phyloP scores from a whole-genome alignment of 1,140 invertebrate species.

The Lasaia peninsularis region DNA sequence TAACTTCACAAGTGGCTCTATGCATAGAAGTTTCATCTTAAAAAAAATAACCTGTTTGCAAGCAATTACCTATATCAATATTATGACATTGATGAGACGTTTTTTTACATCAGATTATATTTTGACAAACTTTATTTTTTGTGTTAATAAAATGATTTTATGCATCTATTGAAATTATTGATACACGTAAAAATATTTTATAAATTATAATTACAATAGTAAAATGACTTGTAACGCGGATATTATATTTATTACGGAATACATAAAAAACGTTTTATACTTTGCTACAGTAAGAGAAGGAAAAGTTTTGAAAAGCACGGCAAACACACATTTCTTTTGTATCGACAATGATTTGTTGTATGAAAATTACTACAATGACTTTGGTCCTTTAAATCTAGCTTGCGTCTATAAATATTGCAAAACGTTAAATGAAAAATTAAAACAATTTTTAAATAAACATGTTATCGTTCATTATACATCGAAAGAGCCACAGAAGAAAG shows the following conservation, averaged over 20 bases:
- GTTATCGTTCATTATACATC: constrained; percentile 85
- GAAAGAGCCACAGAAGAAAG: constrained; percentile 83
- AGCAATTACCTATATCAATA: too few relatives aligned
- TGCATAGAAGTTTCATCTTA: too few relatives aligned
- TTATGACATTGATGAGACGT: constrained; percentile 16
- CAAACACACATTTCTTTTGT: constrained; percentile 92
- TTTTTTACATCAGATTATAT: not conserved
- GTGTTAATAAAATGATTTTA: not conserved
- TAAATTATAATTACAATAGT: not conserved
- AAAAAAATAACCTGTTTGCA: too few relatives aligned
- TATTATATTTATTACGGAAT: constrained; percentile 63
- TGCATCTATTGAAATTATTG: not conserved
- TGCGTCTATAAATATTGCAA: constrained; percentile 96
- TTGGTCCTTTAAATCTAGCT: constrained; percentile 96
- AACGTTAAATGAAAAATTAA: constrained; percentile 85
- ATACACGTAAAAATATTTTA: not conserved
- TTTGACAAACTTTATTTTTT: constrained; percentile 2
- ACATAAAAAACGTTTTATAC: constrained; percentile 67
- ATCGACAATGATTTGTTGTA: constrained; percentile 95
- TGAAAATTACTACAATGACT: constrained; percentile 98
- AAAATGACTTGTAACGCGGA: constrained; percentile 52
- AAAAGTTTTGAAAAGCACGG: constrained; percentile 83
- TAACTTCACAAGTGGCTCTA: too few relatives aligned
- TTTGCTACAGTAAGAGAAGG: constrained; percentile 61
- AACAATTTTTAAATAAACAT: constrained; percentile 55